Evolutionary conservation across 2,888 invertebrate genomes (phyloP).

Genomic region (Drosophila buzzatii): DNA sequence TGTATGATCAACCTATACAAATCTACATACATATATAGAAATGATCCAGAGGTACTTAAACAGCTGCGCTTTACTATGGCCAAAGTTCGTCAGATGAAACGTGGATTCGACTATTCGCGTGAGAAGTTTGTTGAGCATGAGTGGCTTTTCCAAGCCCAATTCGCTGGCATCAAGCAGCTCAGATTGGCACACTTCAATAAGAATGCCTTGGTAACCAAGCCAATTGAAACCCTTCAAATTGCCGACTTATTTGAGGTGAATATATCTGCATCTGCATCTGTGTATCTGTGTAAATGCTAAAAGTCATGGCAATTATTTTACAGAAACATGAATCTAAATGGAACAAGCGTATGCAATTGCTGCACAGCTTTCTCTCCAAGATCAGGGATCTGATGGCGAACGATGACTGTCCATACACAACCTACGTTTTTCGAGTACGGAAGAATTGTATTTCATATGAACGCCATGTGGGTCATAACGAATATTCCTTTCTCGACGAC

Average conservation of each 20-base stretch:
- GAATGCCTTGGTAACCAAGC: background rate
- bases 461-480: slow-evolving; percentile 9
- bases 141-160: slow-evolving; percentile 11
- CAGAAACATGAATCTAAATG: background rate
- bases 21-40: background rate
- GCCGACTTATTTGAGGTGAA: background rate
- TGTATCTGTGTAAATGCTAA: background rate
- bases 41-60: slow-evolving; percentile 11
- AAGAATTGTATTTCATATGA: background rate
- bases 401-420: slow-evolving; percentile 14
- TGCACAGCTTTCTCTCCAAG: slow-evolving; percentile 8
- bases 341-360: background rate
- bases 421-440: slow-evolving; percentile 3
- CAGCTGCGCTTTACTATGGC: slow-evolving; percentile 13
- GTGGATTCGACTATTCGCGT: background rate
- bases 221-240: slow-evolving; percentile 6
- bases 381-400: slow-evolving; percentile 4
- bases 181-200: slow-evolving; percentile 7
- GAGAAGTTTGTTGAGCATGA: background rate
- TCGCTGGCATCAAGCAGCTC: background rate
- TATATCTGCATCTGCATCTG: background rate
- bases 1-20: too few species aligned
- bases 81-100: background rate
- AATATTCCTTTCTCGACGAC: slow-evolving; percentile 20
- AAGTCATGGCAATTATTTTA: background rate